phyloP scores from a whole-genome alignment of 2,888 invertebrate species.

The Erebia aethiops region DNA sequence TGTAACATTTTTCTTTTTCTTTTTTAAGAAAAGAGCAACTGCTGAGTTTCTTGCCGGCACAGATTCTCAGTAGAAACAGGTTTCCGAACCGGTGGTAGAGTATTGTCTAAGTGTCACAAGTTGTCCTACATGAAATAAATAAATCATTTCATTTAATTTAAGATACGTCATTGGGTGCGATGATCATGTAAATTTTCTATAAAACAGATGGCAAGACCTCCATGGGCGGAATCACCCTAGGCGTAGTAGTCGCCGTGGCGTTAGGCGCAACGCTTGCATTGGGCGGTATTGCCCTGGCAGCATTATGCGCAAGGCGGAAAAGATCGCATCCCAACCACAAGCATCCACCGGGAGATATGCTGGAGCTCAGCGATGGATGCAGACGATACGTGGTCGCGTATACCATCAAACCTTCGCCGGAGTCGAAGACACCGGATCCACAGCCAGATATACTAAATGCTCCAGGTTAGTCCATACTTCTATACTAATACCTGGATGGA shows the following conservation, averaged over 20 bases:
- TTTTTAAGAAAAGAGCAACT: no score
- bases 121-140: no score
- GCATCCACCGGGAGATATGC: constrained; percentile 78
- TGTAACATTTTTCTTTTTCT: no score
- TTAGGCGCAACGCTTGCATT: constrained; percentile 64
- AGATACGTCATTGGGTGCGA: no score
- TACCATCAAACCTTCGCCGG: constrained; percentile 88
- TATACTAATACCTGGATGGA: no score
- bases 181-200: no score
- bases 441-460: constrained; percentile 92
- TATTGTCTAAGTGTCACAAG: no score
- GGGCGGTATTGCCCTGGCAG: constrained; percentile 64
- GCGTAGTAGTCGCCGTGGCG: constrained; percentile 80
- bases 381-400: constrained; percentile 93
- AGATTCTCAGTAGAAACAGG: no score
- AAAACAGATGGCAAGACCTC: constrained; percentile 85
- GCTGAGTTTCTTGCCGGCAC: no score
- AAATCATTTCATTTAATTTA: no score
- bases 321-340: constrained; percentile 69
- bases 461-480: constrained; percentile 72
- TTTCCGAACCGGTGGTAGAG: no score
- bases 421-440: constrained; percentile 83
- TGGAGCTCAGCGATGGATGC: constrained; percentile 89
- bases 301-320: constrained; percentile 63
- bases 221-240: constrained; percentile 88